phyloP scores from a whole-genome alignment of 2,113 vertebrate species.

The Bubo scandiacus region DNA sequence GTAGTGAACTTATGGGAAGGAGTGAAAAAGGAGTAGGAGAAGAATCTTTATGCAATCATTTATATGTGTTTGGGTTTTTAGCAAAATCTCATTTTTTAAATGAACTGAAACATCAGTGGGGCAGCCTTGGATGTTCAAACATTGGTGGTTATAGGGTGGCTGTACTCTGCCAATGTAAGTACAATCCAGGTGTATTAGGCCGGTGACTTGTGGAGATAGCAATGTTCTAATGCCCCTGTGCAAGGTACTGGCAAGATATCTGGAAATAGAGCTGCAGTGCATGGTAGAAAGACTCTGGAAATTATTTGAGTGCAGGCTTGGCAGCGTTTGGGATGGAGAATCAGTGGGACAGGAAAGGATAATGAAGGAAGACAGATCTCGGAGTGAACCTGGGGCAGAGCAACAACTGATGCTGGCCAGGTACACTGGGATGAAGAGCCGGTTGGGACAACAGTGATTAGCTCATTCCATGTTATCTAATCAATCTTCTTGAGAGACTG shows the following conservation, averaged over 20 bases:
- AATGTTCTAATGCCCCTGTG: background rate
- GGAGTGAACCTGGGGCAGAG: background rate
- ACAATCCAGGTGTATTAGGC: background rate
- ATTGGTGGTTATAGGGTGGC: background rate
- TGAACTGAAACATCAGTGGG: accelerated
- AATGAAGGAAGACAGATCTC: background rate
- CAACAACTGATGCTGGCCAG: background rate
- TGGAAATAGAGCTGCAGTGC: background rate
- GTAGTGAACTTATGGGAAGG: background rate
- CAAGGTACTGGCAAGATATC: background rate
- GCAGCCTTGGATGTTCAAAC: background rate
- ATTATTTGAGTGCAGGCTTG: background rate
- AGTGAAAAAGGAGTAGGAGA: background rate
- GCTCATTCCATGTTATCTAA: background rate
- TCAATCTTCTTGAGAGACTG: background rate
- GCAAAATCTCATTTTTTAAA: background rate
- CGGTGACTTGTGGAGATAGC: background rate
- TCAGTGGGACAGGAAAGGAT: background rate
- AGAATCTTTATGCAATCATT: background rate
- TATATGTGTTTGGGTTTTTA: background rate
- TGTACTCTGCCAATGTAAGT: background rate
- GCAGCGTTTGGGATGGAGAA: background rate
- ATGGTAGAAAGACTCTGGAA: background rate
- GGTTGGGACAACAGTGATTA: background rate
- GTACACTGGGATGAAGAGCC: background rate